Percentiles rank a stretch among this genome's conserved stretches.
These are phyloP conservation scores for Austrofundulus limnaeus DNA, from an alignment of 2,113 vertebrate genomes.

Conservation along the genomic window DNA sequence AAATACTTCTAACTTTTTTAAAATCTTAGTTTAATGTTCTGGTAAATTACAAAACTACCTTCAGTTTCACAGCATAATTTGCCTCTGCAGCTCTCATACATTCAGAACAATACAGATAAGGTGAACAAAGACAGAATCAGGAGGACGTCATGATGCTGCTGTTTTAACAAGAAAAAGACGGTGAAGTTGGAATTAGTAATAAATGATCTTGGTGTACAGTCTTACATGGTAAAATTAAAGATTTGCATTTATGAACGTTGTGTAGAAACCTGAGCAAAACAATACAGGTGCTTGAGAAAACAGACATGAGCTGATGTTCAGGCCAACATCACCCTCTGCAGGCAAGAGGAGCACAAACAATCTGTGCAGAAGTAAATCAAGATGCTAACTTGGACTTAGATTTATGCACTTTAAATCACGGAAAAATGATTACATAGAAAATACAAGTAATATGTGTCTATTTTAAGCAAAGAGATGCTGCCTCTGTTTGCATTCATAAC, in stretches of 20 bases:
- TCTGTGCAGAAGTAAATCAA: conserved; percentile 45
- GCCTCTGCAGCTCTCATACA: conserved; percentile 3
- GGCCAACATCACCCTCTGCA: conserved; percentile 83
- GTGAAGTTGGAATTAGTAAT: not conserved
- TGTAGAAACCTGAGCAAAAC: conserved; percentile 30
- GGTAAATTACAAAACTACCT: conserved; percentile 43
- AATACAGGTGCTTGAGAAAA: conserved; percentile 47
- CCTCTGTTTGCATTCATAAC: too few species aligned
- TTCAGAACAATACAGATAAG: conserved; percentile 30
- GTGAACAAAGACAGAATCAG: conserved; percentile 17
- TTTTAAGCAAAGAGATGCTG: too few species aligned
- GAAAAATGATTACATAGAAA: too few species aligned
- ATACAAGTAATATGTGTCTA: too few species aligned
- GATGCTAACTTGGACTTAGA: conserved; percentile 40
- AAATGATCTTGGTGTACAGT: conserved; percentile 18
- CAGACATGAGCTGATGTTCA: conserved; percentile 65
- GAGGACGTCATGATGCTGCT: not conserved
- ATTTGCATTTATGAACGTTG: conserved; percentile 13
- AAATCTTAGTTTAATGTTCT: conserved; percentile 47
- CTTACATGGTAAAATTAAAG: conserved; percentile 25
- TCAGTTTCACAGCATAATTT: conserved; percentile 3
- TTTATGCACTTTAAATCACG: conserved; percentile 4
- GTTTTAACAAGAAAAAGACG: conserved; percentile 5
- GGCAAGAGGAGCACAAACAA: conserved; percentile 64
- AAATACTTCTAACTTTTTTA: conserved; percentile 20